Evolutionary conservation across 2,797 vertebrate species (phyloP), one percentile per base, ranked within the genome.

Genomic region (Moxostoma hubbsi): DNA sequence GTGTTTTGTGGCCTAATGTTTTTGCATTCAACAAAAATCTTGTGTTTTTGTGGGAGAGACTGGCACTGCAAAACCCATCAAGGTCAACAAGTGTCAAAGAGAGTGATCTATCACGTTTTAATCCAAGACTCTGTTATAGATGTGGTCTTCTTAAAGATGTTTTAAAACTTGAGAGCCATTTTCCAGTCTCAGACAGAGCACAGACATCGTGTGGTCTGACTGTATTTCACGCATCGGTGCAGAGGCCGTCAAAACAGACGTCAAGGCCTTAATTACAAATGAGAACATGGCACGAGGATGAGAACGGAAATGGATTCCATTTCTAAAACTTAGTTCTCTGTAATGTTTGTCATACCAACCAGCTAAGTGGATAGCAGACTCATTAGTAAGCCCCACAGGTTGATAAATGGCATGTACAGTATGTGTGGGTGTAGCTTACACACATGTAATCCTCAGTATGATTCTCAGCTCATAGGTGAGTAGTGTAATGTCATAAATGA

Each of bases 211-310:
- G 36, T 36, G 36, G 36, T 36, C 36, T 36, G 36, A 49, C 71
- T 80, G 62, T 73, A 45, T 71, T 71, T 79, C 53, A 66, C 54
- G 75, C 79, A 78, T 79, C 71, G n/a, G 53, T 65, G 81, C 68
- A 77, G 75, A 75, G 75, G 43, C 82, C 81, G 81, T 79, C 85
- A 82, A 79, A 88, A 85, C 81, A 86, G 72, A 83, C 75, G 74
- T 72, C 18, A 67, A 82, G 62, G 55, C 64, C 53, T 64, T 83
- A 85, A 84, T 82, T 84, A 75, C 63, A 83, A 36, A 36, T 36
- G 36, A 36, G 36, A 36, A 4, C 36, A 36, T 36, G 36, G 36
- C 36, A 36, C 36, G 36, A 36, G 36, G 36, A 36, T 36, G 36
- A 36, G 36, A 36, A 36, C 36, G 4, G 36, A 36, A 36, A 76